Base-by-base conservation (phyloP, 2,888 invertebrate genomes). In the Diaphora mendica region DNA sequence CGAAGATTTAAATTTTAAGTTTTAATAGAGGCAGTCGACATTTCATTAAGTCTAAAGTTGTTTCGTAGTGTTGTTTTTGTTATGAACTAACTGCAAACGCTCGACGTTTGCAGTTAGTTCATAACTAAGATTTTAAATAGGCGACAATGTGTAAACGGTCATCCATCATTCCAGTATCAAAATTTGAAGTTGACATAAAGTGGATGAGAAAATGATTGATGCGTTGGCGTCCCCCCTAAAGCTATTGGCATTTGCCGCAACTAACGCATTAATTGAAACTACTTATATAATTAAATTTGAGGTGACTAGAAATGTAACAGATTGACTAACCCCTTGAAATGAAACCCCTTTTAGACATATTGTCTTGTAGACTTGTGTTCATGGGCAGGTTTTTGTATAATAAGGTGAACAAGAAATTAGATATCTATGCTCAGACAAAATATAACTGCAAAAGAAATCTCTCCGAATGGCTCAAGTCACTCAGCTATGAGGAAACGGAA, bases 171-270 rank as follows among this genome's bases (percentile, higher is more conserved):
- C 79, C 85, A 87, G 88, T 92, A 95, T 94, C 94, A 94, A 94
- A 95, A 93, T 94, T 94, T 92, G 92, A 93, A 93, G 93, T 92
- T 92, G 94, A 95, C 94, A 92, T 88, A 92, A 92, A 94, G 93
- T 95, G 92, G 93, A 95, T 93, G 93, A 92, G 93, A 92, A 91
- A 91, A 93, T 95, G 95, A 95, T 95, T 94, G 93, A 95, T 95
- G 93, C 85, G 87, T 83, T 84, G 87, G 85, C 89, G 90, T 90
- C 89, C 91, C 89, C 89, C 88, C 82, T 80, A 88, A 90, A 87
- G 86, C 88, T 86, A 88, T 85, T 73, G 81, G 79, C 81, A 80
- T 76, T 86, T 79, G 76, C 89, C 87, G 85, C 86, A 88, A 86
- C 89, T 88, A 87, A 84, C 85, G 79, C 85, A 83, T 84, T 91